These are phyloP conservation scores for Tetranychus truncatus DNA, from an alignment of 2,888 invertebrate genomes.

Conservation along the genomic window DNA sequence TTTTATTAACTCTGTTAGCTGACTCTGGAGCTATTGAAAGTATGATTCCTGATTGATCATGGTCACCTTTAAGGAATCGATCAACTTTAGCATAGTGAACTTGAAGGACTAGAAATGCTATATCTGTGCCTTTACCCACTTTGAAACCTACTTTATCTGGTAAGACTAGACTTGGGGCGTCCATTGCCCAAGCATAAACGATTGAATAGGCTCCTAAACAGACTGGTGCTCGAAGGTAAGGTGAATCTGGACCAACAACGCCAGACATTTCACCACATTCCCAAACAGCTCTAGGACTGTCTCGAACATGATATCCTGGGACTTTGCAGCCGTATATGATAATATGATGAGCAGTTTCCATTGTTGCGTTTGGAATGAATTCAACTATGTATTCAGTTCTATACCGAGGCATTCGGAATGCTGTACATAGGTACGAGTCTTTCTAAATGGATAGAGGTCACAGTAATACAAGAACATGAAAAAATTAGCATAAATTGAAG, in stretches of 20 bases:
- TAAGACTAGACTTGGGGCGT: constrained; percentile 59
- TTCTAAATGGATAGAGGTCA: constrained; percentile 40
- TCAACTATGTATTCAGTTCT: constrained; percentile 68
- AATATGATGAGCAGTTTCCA: constrained; percentile 82
- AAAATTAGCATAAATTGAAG: background rate
- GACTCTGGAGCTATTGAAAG: constrained; percentile 37
- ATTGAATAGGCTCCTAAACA: constrained; percentile 41
- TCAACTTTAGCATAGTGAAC: constrained; percentile 60
- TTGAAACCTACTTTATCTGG: constrained; percentile 75
- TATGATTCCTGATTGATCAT: constrained; percentile 66
- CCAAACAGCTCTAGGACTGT: constrained; percentile 37
- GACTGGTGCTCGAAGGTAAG: constrained; percentile 28
- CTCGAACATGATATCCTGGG: constrained; percentile 58
- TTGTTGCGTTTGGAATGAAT: constrained; percentile 75
- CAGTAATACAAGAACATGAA: background rate
- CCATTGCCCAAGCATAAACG: constrained; percentile 83
- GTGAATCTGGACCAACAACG: constrained; percentile 29
- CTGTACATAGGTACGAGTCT: constrained; percentile 76
- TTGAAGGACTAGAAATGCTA: constrained; percentile 78
- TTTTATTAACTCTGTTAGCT: constrained; percentile 44
- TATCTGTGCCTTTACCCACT: constrained; percentile 68
- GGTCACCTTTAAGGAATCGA: constrained; percentile 48
- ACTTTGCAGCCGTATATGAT: constrained; percentile 68
- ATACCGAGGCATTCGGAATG: constrained; percentile 56
- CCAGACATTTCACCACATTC: constrained; percentile 77